These are phyloP conservation scores for Tetragonisca angustula DNA, from an alignment of 2,888 invertebrate genomes.

Conservation along the genomic window DNA sequence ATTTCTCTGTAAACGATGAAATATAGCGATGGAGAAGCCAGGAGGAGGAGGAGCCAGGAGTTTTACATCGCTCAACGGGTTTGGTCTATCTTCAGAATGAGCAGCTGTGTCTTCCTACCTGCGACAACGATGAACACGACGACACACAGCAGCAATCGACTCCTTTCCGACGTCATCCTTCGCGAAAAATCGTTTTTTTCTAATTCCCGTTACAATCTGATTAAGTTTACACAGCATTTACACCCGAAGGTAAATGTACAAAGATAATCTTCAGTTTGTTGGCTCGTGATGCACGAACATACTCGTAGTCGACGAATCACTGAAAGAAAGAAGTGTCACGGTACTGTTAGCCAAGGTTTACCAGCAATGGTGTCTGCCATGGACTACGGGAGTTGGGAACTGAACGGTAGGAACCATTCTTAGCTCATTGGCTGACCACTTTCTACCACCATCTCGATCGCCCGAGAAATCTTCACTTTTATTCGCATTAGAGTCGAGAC, in stretches of 20 bases:
- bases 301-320: constrained; percentile 55
- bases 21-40: background rate
- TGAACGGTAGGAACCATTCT: constrained; percentile 63
- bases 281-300: constrained; percentile 23
- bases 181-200: background rate
- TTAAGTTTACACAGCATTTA: constrained; percentile 14
- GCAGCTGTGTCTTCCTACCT: constrained; percentile 59
- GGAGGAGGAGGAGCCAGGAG: background rate
- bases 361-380: constrained; percentile 49
- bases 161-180: constrained; percentile 66
- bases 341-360: constrained; percentile 50
- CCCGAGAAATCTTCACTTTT: constrained; percentile 65
- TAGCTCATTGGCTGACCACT: constrained; percentile 82
- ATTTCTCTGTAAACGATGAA: background rate
- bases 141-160: constrained; percentile 59
- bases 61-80: constrained; percentile 1
- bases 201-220: background rate
- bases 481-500: constrained; percentile 26
- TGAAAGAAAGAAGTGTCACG: constrained; percentile 47
- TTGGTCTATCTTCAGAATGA: constrained; percentile 1
- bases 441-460: constrained; percentile 75
- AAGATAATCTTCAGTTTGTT: background rate
- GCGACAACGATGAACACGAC: constrained; percentile 54
- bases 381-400: constrained; percentile 52
- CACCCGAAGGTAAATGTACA: background rate